Percentiles rank a stretch among this genome's conserved stretches.
Conservation (phyloP, 1,140 invertebrate species). For the Penaeus chinensis region DNA sequence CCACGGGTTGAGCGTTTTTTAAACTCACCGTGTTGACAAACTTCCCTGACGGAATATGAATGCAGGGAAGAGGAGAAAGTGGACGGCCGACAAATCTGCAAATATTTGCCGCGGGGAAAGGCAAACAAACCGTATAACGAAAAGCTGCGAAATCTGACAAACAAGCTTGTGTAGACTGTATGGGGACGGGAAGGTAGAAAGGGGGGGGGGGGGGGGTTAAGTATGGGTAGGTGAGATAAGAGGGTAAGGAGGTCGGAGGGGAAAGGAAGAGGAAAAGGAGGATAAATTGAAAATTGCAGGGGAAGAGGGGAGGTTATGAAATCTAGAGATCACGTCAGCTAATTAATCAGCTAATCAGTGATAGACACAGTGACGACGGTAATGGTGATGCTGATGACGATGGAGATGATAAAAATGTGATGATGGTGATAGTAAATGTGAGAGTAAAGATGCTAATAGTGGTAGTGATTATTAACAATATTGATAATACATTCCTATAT, state of each 20-base stretch:
- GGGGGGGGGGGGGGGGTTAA: background rate
- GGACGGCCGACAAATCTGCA: constrained; percentile 24
- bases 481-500: background rate
- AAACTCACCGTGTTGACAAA: background rate
- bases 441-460: background rate
- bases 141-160: constrained; percentile 21
- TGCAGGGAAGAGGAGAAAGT: background rate
- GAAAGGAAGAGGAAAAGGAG: no score
- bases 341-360: no score
- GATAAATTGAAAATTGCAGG: no score
- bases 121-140: constrained; percentile 10
- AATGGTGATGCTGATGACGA: no score
- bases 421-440: background rate
- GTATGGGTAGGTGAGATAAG: no score
- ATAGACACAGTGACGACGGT: no score
- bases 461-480: background rate
- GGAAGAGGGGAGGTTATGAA: no score
- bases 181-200: background rate
- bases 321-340: no score
- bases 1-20: background rate
- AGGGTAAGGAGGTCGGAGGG: no score
- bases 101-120: constrained; percentile 17
- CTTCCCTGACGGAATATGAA: background rate
- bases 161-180: constrained; percentile 6
- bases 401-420: background rate